These are phyloP conservation scores for Lethenteron camtschaticum DNA, from an alignment of 2,113 vertebrate species.

Conservation along the genomic window DNA sequence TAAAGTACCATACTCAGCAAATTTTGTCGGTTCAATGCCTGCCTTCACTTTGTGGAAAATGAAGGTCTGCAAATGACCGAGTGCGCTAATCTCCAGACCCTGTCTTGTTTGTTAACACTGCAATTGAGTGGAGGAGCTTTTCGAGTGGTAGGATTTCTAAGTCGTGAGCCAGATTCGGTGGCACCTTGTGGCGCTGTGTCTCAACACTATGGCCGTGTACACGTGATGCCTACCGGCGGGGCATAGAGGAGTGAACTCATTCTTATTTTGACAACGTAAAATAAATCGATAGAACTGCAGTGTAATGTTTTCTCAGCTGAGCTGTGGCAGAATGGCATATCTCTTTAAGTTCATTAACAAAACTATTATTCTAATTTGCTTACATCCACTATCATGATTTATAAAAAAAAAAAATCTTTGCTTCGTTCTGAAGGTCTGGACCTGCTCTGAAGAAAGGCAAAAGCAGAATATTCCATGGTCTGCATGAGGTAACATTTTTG, in stretches of 20 bases:
- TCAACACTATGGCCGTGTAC: too few relatives aligned
- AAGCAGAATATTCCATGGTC: constrained; percentile 53
- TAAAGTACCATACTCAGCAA: too few relatives aligned
- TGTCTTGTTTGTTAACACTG: too few relatives aligned
- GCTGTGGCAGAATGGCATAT: background rate
- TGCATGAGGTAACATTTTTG: constrained; percentile 44
- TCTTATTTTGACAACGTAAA: background rate
- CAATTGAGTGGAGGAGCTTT: too few relatives aligned
- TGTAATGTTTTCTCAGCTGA: background rate
- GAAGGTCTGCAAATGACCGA: too few relatives aligned
- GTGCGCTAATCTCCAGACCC: too few relatives aligned
- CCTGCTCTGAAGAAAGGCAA: constrained; percentile 67
- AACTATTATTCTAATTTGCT: background rate
- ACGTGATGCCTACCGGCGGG: too few relatives aligned
- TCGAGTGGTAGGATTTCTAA: too few relatives aligned
- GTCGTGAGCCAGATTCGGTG: too few relatives aligned
- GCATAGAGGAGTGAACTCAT: background rate
- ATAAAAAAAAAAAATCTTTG: background rate
- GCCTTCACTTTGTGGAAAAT: too few relatives aligned
- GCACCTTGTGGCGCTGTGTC: too few relatives aligned
- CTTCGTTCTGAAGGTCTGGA: constrained; percentile 38
- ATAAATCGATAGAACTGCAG: background rate
- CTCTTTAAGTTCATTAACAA: background rate
- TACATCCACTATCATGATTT: background rate
- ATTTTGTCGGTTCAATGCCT: too few relatives aligned